Percentiles rank a stretch among this genome's conserved stretches.
phyloP scores from a whole-genome alignment of 2,113 vertebrate species.

The Xiphophorus couchianus region DNA sequence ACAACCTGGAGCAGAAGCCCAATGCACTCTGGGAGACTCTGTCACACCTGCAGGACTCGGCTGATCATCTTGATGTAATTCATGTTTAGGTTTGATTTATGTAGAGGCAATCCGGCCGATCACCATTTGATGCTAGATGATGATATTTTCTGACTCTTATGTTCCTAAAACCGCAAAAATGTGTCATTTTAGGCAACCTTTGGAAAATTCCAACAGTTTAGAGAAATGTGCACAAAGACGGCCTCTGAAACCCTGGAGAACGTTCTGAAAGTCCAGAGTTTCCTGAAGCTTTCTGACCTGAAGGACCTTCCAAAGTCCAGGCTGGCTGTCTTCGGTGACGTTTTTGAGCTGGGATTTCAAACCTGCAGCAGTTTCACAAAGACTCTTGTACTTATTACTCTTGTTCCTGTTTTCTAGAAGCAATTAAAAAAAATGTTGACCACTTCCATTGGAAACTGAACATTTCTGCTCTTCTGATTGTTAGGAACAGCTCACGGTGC shows the following conservation, averaged over 20 bases:
- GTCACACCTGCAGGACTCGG: slow-evolving; percentile 41
- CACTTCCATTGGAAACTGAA: neutral
- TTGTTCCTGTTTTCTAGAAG: neutral
- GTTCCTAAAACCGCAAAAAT: neutral
- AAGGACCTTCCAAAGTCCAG: slow-evolving; percentile 36
- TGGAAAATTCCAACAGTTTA: slow-evolving; percentile 47
- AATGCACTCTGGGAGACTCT: neutral
- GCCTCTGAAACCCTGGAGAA: neutral
- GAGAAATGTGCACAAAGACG: slow-evolving; percentile 6
- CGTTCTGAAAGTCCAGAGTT: neutral
- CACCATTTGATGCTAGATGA: neutral
- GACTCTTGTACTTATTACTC: slow-evolving; percentile 24
- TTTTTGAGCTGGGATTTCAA: slow-evolving; percentile 7
- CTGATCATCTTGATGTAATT: slow-evolving; percentile 62
- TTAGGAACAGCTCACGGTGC: slow-evolving; percentile 37
- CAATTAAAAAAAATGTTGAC: neutral
- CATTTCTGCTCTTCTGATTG: neutral
- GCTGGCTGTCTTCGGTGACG: neutral
- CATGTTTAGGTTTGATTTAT: neutral
- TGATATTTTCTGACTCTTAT: neutral
- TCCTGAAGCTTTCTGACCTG: neutral
- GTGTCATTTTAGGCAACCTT: slow-evolving; percentile 53
- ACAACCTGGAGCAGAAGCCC: slow-evolving; percentile 4
- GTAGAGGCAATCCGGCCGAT: rapidly evolving
- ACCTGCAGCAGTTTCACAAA: neutral